These are phyloP conservation scores for Diabrotica virgifera DNA, from an alignment of 1,140 invertebrate genomes.

Conservation along the genomic window DNA sequence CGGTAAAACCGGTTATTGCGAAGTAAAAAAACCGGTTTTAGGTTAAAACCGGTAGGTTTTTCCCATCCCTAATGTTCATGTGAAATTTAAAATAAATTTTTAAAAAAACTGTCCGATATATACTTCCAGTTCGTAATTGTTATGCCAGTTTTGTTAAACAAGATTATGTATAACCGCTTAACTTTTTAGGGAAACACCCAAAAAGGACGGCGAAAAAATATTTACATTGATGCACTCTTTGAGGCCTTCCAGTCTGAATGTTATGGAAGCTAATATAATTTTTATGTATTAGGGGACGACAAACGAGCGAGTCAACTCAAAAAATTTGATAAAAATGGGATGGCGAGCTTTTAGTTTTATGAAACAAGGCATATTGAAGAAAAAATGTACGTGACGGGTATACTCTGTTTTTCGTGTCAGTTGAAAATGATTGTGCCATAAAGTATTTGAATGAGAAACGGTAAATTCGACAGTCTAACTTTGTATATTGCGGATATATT, in stretches of 20 bases:
- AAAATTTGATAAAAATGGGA: not conserved
- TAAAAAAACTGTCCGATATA: no score
- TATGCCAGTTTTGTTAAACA: no score
- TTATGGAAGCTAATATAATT: not conserved
- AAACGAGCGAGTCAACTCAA: not conserved
- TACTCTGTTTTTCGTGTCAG: not conserved
- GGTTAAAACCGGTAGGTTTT: no score
- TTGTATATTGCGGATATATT: not conserved
- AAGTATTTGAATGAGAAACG: not conserved
- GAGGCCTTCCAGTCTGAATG: not conserved
- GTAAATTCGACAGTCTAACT: not conserved
- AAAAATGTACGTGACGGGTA: conserved; percentile 2
- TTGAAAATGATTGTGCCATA: not conserved
- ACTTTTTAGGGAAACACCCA: not conserved
- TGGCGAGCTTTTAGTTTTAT: not conserved
- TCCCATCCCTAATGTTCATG: no score
- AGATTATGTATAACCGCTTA: not conserved
- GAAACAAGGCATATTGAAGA: not conserved
- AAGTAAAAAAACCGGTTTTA: no score
- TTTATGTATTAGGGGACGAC: not conserved
- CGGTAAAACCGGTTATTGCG: no score
- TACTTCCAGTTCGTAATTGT: no score
- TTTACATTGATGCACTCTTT: not conserved
- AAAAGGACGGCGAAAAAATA: not conserved
- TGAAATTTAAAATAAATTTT: no score